phyloP scores from a whole-genome alignment of 2,888 invertebrate species.

The Polydrusus cervinus region DNA sequence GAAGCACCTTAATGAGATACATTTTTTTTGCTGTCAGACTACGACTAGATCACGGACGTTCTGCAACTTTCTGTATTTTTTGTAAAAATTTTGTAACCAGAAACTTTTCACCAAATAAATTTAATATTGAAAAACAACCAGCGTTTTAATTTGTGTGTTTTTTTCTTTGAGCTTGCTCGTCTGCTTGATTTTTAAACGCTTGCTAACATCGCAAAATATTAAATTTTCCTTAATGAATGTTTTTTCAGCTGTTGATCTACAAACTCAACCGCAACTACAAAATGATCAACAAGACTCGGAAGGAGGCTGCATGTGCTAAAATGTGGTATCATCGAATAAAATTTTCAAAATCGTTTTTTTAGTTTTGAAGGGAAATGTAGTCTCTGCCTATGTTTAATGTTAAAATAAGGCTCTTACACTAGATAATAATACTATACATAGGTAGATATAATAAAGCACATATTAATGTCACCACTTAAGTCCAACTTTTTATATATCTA shows the following conservation, averaged over 20 bases:
- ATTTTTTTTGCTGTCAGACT: background rate
- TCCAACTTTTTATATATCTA: no score
- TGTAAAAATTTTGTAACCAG: constrained; percentile 40
- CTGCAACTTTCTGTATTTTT: constrained; percentile 26
- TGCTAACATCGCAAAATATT: background rate
- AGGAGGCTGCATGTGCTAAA: constrained; percentile 89
- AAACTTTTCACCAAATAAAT: constrained; percentile 38
- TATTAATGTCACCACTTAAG: background rate
- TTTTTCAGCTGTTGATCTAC: constrained; percentile 84
- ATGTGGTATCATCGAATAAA: constrained; percentile 56
- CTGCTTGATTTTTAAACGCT: constrained; percentile 14
- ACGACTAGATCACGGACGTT: constrained; percentile 15
- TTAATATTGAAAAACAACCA: constrained; percentile 35
- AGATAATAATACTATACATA: constrained; percentile 12
- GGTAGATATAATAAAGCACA: no score
- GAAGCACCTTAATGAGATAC: background rate
- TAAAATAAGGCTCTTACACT: constrained; percentile 42
- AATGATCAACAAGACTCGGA: constrained; percentile 86
- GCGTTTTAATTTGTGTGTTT: constrained; percentile 7
- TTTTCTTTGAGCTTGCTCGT: constrained; percentile 24
- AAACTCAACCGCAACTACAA: constrained; percentile 87
- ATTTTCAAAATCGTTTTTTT: constrained; percentile 57
- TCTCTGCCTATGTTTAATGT: constrained; percentile 67
- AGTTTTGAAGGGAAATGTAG: constrained; percentile 61
- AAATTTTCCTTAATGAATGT: constrained; percentile 53